phyloP scores from a whole-genome alignment of 2,888 invertebrate species.

The Aphrophora alni region DNA sequence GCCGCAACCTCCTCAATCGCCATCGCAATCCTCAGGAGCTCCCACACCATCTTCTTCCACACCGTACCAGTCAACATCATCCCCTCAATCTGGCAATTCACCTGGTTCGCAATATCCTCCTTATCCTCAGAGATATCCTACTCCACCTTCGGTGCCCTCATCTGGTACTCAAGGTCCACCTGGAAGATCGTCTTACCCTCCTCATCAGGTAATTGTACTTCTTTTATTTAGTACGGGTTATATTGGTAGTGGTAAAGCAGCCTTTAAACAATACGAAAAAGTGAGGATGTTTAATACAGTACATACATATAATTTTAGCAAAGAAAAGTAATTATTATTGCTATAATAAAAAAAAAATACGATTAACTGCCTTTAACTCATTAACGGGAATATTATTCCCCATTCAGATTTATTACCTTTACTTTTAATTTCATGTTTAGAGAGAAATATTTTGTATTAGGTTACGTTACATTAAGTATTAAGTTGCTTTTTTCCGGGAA shows the following conservation, averaged over 20 bases:
- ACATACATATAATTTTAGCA: too few species aligned
- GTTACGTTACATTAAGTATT: too few species aligned
- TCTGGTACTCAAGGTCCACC: slow-evolving; percentile 28
- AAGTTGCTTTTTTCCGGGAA: too few species aligned
- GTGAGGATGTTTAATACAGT: neutral
- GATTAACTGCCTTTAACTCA: too few species aligned
- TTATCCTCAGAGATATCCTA: slow-evolving; percentile 56
- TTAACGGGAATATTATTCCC: too few species aligned
- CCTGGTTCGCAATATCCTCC: slow-evolving; percentile 51
- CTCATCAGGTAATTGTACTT: slow-evolving; percentile 26
- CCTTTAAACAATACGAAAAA: neutral
- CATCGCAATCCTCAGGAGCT: neutral
- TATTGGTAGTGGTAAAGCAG: neutral
- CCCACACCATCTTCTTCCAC: neutral
- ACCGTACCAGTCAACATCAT: neutral
- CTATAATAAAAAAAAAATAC: too few species aligned
- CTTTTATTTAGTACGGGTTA: neutral
- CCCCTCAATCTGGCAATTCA: neutral
- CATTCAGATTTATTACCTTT: too few species aligned
- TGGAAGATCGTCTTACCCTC: slow-evolving; percentile 23
- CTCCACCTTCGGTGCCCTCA: slow-evolving; percentile 55
- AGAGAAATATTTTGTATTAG: too few species aligned
- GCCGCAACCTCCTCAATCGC: slow-evolving; percentile 59
- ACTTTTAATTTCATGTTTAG: too few species aligned
- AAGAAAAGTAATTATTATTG: too few species aligned